A percentile compares a stretch with the other conserved stretches of the same genome.
These are phyloP conservation scores for Odontothrips loti DNA, from an alignment of 2,888 invertebrate species.

Conservation along the genomic window DNA sequence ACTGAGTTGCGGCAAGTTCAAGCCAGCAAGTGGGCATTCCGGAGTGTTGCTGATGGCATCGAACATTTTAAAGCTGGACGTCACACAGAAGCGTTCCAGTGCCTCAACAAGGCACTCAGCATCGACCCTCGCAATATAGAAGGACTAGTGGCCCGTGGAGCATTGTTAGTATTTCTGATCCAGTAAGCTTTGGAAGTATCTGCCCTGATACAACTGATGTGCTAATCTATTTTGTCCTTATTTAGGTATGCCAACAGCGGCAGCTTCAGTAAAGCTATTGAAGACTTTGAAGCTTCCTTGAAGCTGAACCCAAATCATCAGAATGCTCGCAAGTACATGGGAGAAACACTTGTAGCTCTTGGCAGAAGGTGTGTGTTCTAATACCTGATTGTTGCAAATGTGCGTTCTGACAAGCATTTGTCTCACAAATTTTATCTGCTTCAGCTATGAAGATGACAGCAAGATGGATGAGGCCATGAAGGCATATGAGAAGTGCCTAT, in stretches of 20 bases:
- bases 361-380: conserved; percentile 55
- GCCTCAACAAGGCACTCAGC: conserved; percentile 85
- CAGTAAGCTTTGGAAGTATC: neutral
- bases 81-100: conserved; percentile 91
- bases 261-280: conserved; percentile 87
- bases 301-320: conserved; percentile 84
- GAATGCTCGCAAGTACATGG: conserved; percentile 90
- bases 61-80: conserved; percentile 89
- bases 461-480: conserved; percentile 80
- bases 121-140: conserved; percentile 90
- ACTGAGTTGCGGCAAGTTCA: conserved; percentile 81
- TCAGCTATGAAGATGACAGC: conserved; percentile 79
- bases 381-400: conserved; percentile 7
- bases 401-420: neutral
- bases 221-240: conserved; percentile 31
- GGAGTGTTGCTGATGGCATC: conserved; percentile 92
- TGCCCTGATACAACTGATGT: conserved; percentile 25
- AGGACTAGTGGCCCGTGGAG: conserved; percentile 86
- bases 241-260: conserved; percentile 81
- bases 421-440: neutral
- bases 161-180: conserved; percentile 55
- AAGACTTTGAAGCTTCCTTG: conserved; percentile 89
- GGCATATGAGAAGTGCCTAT: conserved; percentile 77
- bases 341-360: conserved; percentile 84
- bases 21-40: conserved; percentile 90